Conservation (phyloP, 2,797 vertebrate species). For the Amniataba percoides region DNA sequence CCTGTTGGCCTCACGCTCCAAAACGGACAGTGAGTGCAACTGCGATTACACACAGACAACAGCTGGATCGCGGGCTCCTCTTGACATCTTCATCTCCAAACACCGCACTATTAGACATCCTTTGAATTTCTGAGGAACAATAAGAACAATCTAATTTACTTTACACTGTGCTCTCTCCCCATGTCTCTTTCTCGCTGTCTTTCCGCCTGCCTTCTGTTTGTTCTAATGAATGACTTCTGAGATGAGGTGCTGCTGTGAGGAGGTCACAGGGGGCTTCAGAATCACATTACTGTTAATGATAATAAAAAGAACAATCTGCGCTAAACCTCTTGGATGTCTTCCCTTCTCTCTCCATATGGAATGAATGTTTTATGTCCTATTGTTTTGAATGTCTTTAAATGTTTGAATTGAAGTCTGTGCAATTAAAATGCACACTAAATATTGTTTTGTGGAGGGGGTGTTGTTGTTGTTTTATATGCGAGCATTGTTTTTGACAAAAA, state of each 20-base stretch:
- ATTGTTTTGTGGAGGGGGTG: slow-evolving; percentile 55
- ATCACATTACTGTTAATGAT: slow-evolving; percentile 87
- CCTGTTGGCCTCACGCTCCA: slow-evolving; percentile 51
- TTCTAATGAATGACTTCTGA: slow-evolving; percentile 86
- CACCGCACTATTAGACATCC: slow-evolving; percentile 31
- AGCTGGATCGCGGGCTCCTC: slow-evolving; percentile 63
- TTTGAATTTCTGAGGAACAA: slow-evolving; percentile 57
- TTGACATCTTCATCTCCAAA: slow-evolving; percentile 61
- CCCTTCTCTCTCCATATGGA: slow-evolving; percentile 76
- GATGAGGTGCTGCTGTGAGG: slow-evolving; percentile 84
- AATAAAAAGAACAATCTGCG: slow-evolving; percentile 88
- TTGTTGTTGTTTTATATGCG: slow-evolving; percentile 38
- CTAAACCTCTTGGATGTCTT: slow-evolving; percentile 80
- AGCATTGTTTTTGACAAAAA: slow-evolving; percentile 56
- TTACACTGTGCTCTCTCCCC: slow-evolving; percentile 66
- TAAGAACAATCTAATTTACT: slow-evolving; percentile 80
- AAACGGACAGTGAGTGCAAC: slow-evolving; percentile 67
- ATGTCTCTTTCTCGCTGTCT: slow-evolving; percentile 57
- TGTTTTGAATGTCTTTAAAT: slow-evolving; percentile 66
- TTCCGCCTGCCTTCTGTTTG: slow-evolving; percentile 83
- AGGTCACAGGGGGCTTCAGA: slow-evolving; percentile 83
- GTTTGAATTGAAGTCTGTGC: slow-evolving; percentile 55
- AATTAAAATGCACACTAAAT: slow-evolving; percentile 77
- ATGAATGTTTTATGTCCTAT: slow-evolving; percentile 77
- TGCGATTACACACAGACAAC: slow-evolving; percentile 70